phyloP scores from a whole-genome alignment of 1,140 invertebrate species.

The Hylaeus volcanicus region DNA sequence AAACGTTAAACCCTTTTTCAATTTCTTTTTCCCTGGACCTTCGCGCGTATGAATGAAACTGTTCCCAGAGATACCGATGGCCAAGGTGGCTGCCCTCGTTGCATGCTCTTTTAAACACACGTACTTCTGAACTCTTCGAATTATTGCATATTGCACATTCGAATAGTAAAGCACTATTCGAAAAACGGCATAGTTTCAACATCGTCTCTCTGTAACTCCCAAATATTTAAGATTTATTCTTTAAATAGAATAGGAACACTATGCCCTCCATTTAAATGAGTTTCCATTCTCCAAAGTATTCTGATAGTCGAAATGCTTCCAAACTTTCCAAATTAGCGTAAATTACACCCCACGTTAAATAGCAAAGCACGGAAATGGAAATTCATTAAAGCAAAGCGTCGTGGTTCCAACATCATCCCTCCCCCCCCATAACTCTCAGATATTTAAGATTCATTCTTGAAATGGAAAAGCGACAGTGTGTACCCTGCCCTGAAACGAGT shows the following conservation, averaged over 20 bases:
- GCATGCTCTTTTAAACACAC: too few relatives aligned
- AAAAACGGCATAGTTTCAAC: too few relatives aligned
- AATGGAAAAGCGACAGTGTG: constrained; percentile 37
- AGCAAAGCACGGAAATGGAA: too few relatives aligned
- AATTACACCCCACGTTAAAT: too few relatives aligned
- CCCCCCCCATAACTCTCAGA: background rate
- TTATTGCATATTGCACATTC: too few relatives aligned
- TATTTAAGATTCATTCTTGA: constrained; percentile 40
- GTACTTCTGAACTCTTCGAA: too few relatives aligned
- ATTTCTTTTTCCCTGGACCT: constrained; percentile 10
- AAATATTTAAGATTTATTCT: too few relatives aligned
- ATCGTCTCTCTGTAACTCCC: too few relatives aligned
- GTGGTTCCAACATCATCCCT: background rate
- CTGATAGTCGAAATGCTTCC: constrained; percentile 31
- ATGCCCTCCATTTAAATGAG: constrained; percentile 31
- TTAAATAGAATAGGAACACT: background rate
- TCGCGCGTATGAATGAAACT: constrained; percentile 1
- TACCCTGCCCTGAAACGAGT: constrained; percentile 28
- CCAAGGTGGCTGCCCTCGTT: too few relatives aligned
- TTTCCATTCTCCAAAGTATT: constrained; percentile 53
- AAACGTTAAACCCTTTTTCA: background rate
- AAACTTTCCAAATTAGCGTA: too few relatives aligned
- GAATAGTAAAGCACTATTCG: too few relatives aligned
- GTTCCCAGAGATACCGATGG: background rate
- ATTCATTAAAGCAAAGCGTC: too few relatives aligned